phyloP scores from a whole-genome alignment of 2,888 invertebrate species.

The Tryphoninae sp. region DNA sequence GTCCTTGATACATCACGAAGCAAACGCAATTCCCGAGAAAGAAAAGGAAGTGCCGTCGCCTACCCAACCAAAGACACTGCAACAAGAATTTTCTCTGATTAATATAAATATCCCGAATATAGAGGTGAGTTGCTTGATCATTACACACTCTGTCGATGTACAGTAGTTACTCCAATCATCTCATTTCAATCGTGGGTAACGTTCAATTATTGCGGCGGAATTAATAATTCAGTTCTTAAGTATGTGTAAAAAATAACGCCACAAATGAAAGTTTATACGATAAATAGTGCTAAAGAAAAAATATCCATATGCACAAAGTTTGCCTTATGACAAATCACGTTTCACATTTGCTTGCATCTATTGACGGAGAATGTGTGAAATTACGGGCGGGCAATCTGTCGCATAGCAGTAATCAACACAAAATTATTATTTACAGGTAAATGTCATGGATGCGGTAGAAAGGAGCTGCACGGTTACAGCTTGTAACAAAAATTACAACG shows the following conservation, averaged over 20 bases:
- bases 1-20: conserved; percentile 70
- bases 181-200: too few species aligned
- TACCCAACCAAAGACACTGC: conserved; percentile 84
- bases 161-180: neutral
- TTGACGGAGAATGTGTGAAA: neutral
- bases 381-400: too few species aligned
- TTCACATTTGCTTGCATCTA: too few species aligned
- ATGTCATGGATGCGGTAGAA: conserved; percentile 83
- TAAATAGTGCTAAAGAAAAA: too few species aligned
- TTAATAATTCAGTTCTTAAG: too few species aligned
- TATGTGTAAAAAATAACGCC: too few species aligned
- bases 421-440: conserved; percentile 73
- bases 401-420: neutral
- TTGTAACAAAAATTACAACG: conserved; percentile 82
- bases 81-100: conserved; percentile 89
- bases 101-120: conserved; percentile 90
- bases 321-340: too few species aligned
- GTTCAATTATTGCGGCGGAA: too few species aligned
- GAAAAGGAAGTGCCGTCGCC: conserved; percentile 78
- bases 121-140: conserved; percentile 81
- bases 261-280: too few species aligned
- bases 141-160: neutral
- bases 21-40: conserved; percentile 69
- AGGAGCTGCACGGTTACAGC: conserved; percentile 85
- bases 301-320: too few species aligned